Base-by-base conservation (phyloP, 2,888 invertebrate genomes). In the Euphydryas editha region DNA sequence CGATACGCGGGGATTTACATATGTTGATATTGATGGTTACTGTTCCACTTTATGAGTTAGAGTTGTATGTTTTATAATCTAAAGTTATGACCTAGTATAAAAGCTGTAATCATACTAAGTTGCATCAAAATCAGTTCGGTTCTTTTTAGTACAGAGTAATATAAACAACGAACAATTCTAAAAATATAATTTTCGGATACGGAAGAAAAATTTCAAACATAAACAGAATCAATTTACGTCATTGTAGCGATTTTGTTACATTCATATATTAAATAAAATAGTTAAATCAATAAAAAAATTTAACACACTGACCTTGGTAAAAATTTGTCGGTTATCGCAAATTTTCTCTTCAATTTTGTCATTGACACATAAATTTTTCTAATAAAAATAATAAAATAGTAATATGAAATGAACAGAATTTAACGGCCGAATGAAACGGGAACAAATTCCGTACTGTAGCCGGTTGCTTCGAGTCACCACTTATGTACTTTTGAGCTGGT, bases 281-380 rank as follows among this genome's bases (percentile, higher is more conserved):
- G 11, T 39, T 39, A 11, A 10, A 39, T 1, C 2, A n/a, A 5
- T n/a, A n/a, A 44, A 44, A 44, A 42, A 44, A 39, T n/a, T n/a
- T n/a, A n/a, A n/a, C n/a, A 18, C 47, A 73, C 91, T 86, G 68
- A 93, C 93, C 93, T 93, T 80, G 93, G 93, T 74, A 93, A 84
- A 86, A 93, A 93, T 88, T 91, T 93, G 88, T 93, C 90, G 78
- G 87, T 92, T 78, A 92, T 91, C 82, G 91, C 90, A 78, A 82
- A 93, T 85, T 87, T 93, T 90, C 87, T 93, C 88, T 87, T 87
- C 81, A 88, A 86, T 91, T 83, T 92, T 92, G 90, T 93, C 93
- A 93, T 93, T 93, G 93, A 93, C 93, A 93, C 93, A 85, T 87
- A 90, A 83, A 79, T 78, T 76, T 83, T 84, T 76, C 76, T 78